Evolutionary conservation across 2,888 invertebrate species (phyloP).

Genomic region (Auanema freiburgensis): DNA sequence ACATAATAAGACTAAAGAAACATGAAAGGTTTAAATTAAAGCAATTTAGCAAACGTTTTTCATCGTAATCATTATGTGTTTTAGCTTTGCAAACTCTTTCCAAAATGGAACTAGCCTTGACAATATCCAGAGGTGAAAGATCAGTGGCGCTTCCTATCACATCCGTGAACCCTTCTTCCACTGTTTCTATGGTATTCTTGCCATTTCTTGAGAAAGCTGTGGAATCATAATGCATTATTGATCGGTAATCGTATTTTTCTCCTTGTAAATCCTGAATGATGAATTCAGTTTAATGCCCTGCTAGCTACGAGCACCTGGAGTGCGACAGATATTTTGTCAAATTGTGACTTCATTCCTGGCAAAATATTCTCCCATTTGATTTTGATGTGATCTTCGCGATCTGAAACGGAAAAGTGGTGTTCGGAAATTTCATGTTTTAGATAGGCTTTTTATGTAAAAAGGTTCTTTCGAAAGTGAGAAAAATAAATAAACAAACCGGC

Average conservation of each 20-base stretch:
- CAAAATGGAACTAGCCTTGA: conserved; percentile 44
- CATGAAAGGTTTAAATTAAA: background rate
- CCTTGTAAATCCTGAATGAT: conserved; percentile 57
- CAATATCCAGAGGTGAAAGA: conserved; percentile 58
- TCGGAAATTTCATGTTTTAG: background rate
- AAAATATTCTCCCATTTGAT: conserved; percentile 65
- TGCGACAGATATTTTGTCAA: conserved; percentile 56
- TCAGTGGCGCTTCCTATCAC: conserved; percentile 61
- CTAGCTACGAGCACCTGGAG: conserved; percentile 28
- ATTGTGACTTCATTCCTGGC: conserved; percentile 63
- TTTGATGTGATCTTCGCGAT: conserved; percentile 66
- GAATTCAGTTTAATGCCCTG: background rate
- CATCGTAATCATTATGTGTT: background rate
- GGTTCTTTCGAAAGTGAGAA: background rate
- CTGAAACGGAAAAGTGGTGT: conserved; percentile 32
- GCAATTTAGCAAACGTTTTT: background rate
- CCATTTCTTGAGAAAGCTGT: conserved; percentile 63
- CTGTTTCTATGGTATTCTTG: conserved; percentile 61
- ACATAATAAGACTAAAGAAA: background rate
- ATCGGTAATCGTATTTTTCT: conserved; percentile 62
- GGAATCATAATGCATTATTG: conserved; percentile 63
- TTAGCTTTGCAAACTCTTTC: background rate
- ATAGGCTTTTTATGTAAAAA: background rate
- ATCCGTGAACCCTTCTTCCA: conserved; percentile 56
- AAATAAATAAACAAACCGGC: conserved; percentile 39